These are phyloP conservation scores for Philypnodon macrostomus DNA, from an alignment of 2,797 vertebrate species.

Conservation along the genomic window DNA sequence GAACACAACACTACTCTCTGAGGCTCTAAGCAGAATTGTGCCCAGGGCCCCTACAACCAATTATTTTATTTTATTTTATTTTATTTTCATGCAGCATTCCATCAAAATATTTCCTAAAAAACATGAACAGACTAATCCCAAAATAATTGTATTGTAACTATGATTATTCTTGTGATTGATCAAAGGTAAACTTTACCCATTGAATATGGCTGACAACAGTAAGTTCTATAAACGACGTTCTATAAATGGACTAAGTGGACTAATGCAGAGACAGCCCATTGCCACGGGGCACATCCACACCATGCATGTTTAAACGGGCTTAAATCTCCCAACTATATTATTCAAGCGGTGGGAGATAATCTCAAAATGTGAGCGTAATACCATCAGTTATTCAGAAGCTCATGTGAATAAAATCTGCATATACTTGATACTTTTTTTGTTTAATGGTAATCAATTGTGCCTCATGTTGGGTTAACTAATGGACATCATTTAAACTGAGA, in stretches of 20 bases:
- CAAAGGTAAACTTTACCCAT: no score
- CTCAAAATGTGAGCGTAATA: slow-evolving; percentile 14
- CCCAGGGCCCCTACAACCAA: no score
- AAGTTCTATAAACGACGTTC: neutral
- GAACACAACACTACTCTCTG: no score
- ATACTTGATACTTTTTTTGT: neutral
- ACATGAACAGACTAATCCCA: no score
- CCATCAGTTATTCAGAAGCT: slow-evolving; percentile 17
- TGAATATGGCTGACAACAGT: slow-evolving; percentile 1
- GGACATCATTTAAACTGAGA: slow-evolving; percentile 4
- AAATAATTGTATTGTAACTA: no score
- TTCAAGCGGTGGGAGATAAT: slow-evolving; percentile 15
- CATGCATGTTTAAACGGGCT: slow-evolving; percentile 4
- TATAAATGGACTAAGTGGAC: neutral
- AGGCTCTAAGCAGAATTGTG: no score
- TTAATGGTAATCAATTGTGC: slow-evolving; percentile 13
- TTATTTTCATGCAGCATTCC: no score
- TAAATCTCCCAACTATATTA: slow-evolving; percentile 5
- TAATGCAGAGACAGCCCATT: neutral
- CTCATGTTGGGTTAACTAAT: slow-evolving; percentile 22
- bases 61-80: no score
- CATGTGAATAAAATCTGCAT: slow-evolving; percentile 20
- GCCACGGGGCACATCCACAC: slow-evolving; percentile 2
- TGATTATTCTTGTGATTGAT: no score
- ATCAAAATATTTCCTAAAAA: no score